Conservation (phyloP, 2,113 vertebrate genomes). For the Aleadryas rufinucha region DNA sequence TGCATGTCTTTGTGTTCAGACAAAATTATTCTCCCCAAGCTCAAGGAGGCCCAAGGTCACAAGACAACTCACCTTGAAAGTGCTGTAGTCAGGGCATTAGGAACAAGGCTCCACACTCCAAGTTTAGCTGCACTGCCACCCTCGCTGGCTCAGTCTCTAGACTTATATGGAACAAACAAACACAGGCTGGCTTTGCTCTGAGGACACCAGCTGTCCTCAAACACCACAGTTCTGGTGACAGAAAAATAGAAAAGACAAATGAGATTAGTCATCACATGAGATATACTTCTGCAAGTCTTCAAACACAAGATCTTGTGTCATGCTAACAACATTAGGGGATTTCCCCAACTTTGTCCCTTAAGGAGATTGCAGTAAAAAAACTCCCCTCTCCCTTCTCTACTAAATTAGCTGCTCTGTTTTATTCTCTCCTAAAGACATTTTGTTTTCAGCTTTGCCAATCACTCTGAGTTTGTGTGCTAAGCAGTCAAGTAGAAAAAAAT, state of each 20-base stretch:
- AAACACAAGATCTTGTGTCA: background rate
- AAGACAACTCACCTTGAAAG: background rate
- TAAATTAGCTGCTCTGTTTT: background rate
- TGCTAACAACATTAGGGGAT: background rate
- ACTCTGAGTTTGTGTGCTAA: background rate
- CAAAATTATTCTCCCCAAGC: background rate
- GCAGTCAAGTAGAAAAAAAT: background rate
- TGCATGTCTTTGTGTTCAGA: background rate
- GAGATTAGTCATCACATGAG: background rate
- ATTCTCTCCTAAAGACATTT: background rate
- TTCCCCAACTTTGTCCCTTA: background rate
- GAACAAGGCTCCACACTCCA: background rate
- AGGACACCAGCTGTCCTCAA: background rate
- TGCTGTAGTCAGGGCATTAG: background rate
- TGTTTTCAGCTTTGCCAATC: background rate
- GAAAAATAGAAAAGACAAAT: background rate
- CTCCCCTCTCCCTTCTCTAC: background rate
- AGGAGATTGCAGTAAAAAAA: background rate
- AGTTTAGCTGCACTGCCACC: background rate
- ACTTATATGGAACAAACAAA: background rate
- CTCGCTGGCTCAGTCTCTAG: background rate
- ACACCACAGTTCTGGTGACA: background rate
- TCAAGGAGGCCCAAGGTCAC: background rate
- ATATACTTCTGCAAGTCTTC: background rate
- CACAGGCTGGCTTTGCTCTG: background rate